Base-by-base conservation (phyloP, 2,113 vertebrate genomes). In the Gadus chalcogrammus region DNA sequence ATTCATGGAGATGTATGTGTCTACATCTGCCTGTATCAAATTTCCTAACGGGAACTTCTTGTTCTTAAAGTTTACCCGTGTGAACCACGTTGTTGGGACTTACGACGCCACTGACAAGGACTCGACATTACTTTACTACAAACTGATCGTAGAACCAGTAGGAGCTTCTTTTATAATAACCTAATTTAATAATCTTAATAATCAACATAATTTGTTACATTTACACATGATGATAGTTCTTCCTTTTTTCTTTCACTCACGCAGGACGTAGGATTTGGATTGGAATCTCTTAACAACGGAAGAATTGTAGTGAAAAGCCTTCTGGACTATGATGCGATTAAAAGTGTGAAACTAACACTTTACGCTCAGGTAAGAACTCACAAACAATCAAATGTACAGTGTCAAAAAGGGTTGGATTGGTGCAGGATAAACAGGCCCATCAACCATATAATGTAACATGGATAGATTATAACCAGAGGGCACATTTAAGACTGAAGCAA, bases 301-400 rank as follows among this genome's bases (percentile, higher is more conserved):
- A 64, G 75, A 5, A 82, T 97, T 24, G 48, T 88, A 11, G 80
- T 94, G 59, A 65, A 28, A 4, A 86, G 61, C 7, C 0, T 1
- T 1, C 28, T 95, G 27, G 79, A 95, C 76, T 96, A 92, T 38
- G 94, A 95, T 0, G 73, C 76, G 59, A 69, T 88, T 17, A 74
- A 86, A 55, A 67, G 0, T 0, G 71, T 91, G 18, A 35, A 62
- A 0, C 56, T 97, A 58, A 18, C 73, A 0, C 79, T 97, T 52
- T 66, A 52, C 1, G 93, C 71, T 0, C 88, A 78, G 91, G 95
- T 95, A 81, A 94, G 93, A 89, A 27, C 18, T 58, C 55, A 58
- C n/a, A 16, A 58, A 7, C 15, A n/a, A 2, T 58, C 1, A 17
- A n/a, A 16, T 58, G 42, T 17, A 16, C 5, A 58, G 5, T 1